Percentiles rank a stretch among this genome's conserved stretches.
Evolutionary conservation across 2,797 vertebrate genomes (phyloP).

Genomic region (Artibeus lituratus): DNA sequence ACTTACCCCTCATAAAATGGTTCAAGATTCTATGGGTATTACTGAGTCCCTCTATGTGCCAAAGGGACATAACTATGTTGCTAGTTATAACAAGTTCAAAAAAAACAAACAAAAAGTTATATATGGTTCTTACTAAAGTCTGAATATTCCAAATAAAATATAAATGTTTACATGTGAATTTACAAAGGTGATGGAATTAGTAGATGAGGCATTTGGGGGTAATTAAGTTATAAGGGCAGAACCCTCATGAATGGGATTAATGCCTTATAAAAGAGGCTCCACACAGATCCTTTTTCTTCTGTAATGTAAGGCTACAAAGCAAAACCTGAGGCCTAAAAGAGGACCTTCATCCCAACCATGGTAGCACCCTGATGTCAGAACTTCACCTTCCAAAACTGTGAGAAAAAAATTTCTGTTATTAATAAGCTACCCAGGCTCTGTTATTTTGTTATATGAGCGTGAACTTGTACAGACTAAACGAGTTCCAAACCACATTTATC

Average conservation of each 20-base stretch:
- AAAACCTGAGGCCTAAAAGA: background rate
- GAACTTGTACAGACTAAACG: background rate
- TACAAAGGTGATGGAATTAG: background rate
- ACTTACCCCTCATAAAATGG: background rate
- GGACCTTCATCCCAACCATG: rapidly evolving
- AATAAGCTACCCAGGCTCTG: background rate
- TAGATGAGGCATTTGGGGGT: background rate
- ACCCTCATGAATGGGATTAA: background rate
- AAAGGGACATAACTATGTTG: background rate
- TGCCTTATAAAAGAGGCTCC: background rate
- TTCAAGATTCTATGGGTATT: background rate
- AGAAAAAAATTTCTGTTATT: background rate
- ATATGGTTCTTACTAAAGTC: background rate
- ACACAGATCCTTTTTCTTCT: background rate
- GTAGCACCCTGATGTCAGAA: background rate
- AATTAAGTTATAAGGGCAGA: background rate
- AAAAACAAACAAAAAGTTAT: background rate
- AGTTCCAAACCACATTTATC: background rate
- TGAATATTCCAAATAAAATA: background rate
- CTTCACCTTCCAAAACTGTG: background rate
- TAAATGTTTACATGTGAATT: background rate
- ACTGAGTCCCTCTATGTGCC: background rate
- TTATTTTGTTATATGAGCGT: background rate
- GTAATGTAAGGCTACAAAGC: background rate
- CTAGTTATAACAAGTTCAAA: background rate